A percentile compares a stretch with the other conserved stretches of the same genome.
Conservation (phyloP, 1,140 invertebrate genomes). For the Nasonia longicornis region DNA sequence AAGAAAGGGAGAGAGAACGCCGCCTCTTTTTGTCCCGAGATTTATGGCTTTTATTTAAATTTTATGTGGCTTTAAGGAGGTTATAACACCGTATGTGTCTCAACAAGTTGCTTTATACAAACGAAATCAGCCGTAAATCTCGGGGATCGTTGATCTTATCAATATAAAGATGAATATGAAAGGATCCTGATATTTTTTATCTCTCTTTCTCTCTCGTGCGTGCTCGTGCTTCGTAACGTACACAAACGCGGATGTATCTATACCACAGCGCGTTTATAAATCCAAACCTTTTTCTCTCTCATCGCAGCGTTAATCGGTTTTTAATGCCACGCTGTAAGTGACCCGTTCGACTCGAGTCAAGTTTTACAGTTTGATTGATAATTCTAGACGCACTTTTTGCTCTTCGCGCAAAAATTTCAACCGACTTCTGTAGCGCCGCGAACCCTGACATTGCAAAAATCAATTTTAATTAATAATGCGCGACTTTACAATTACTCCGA, state of each 20-base stretch:
- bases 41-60: neutral
- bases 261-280: neutral
- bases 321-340: neutral
- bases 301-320: neutral
- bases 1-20: too few species aligned
- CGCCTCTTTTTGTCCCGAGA: neutral
- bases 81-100: neutral
- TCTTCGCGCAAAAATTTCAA: neutral
- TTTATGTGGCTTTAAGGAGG: neutral
- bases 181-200: neutral
- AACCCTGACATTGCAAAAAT: neutral
- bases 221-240: neutral
- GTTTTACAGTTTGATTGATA: neutral
- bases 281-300: neutral
- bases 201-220: neutral
- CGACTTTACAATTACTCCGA: too few species aligned
- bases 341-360: neutral
- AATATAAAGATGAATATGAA: slow-evolving; percentile 1
- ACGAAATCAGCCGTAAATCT: neutral
- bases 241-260: neutral
- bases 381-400: neutral
- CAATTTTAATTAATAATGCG: neutral
- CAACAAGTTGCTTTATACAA: neutral
- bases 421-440: neutral
- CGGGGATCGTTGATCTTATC: neutral